Evolutionary conservation across 2,797 vertebrate species (phyloP), one percentile per base, ranked within the genome.

Genomic region (Alcedo quadribrachys): DNA sequence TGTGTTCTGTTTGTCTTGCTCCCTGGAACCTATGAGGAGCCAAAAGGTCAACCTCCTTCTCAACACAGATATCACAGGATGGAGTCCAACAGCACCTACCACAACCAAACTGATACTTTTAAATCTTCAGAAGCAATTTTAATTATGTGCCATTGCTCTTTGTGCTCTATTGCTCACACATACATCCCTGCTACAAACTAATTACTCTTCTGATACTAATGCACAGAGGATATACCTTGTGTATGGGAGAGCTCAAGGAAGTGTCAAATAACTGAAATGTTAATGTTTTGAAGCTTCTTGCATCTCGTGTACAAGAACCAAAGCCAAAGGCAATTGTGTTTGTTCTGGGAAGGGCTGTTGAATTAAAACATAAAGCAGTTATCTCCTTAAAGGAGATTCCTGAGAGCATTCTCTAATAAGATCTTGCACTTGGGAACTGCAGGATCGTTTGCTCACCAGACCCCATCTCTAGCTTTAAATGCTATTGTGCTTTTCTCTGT

Each of bases 211-310:
- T 46, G 42, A 7, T 51, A 28, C 15, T 37, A 27, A 25, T 30
- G 33, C 30, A 17, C 7, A 33, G 58, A 40, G 33, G 42, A 14
- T 20, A 9, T 25, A 7, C 0, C 0, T 3, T 74, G 24, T 35
- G 2, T 35, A 4, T 35, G 12, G 19, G 48, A 74, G 71, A 83
- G 55, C 13, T 37, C 46, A 66, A 68, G 28, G 17, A 70, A 37
- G 4, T 30, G 25, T 51, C 25, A 78, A 32, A 15, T 51, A 78
- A 32, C 16, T 45, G 21, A 4, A 50, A 28, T 12, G 28, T 24
- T 3, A 46, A 25, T 48, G 21, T 53, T 81, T 62, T 61, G 33
- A 55, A 62, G 35, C 16, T 78, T 66, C 35, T 85, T 76, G 19
- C 5, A 33, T 71, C 25, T 91, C 8, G 45, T 37, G 45, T 67